Evolutionary conservation across 2,888 invertebrate genomes (phyloP).

Genomic region (Drosophila infuscata): DNA sequence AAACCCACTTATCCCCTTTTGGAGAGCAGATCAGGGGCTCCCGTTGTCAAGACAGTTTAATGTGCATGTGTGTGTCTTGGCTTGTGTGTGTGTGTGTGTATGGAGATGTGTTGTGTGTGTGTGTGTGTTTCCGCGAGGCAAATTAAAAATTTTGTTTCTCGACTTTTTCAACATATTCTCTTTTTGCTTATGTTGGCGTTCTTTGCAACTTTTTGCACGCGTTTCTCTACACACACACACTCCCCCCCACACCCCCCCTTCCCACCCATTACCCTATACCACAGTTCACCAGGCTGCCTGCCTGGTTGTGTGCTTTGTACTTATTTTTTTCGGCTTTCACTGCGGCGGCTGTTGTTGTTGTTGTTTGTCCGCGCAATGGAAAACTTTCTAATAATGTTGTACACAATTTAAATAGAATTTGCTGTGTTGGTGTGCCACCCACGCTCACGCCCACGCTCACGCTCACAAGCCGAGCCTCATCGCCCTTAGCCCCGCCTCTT

Average conservation of each 20-base stretch:
- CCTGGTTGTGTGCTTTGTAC: slow-evolving; percentile 49
- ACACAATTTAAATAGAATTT: slow-evolving; percentile 85
- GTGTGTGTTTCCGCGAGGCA: slow-evolving; percentile 71
- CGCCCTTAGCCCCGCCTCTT: slow-evolving; percentile 1
- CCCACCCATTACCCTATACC: neutral
- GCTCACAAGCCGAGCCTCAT: neutral
- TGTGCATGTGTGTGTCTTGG: slow-evolving; percentile 20
- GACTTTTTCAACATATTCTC: slow-evolving; percentile 70
- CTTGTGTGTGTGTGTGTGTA: slow-evolving; percentile 31
- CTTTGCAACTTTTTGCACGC: slow-evolving; percentile 70
- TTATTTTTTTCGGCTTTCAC: slow-evolving; percentile 48
- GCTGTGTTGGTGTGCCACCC: slow-evolving; percentile 48
- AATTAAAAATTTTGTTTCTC: slow-evolving; percentile 81
- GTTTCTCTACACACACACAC: slow-evolving; percentile 8
- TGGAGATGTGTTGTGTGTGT: slow-evolving; percentile 20
- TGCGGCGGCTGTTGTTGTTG: slow-evolving; percentile 37
- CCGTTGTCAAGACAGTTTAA: slow-evolving; percentile 64
- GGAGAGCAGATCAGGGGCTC: slow-evolving; percentile 13
- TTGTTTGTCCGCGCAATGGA: slow-evolving; percentile 65
- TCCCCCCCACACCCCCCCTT: neutral
- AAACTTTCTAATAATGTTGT: slow-evolving; percentile 84
- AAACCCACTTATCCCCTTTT: neutral
- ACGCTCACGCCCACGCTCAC: slow-evolving; percentile 3
- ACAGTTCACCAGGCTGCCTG: neutral
- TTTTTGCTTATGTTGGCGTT: slow-evolving; percentile 57